Conservation (phyloP, 2,888 invertebrate species). For the Drosophila infuscata region DNA sequence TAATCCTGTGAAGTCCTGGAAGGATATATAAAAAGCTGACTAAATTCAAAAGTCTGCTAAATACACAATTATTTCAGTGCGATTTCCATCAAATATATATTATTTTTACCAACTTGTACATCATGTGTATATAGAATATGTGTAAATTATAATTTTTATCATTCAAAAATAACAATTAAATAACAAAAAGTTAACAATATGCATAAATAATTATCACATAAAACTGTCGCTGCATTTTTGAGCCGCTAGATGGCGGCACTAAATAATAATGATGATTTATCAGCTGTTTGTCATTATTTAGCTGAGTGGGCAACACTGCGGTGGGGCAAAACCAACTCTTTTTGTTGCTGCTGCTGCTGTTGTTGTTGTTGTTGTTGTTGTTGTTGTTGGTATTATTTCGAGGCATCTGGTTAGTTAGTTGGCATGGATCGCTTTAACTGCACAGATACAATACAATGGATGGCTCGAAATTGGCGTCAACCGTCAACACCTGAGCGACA, state of each 20-base stretch:
- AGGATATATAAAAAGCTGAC: too few species aligned
- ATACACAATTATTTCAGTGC: too few species aligned
- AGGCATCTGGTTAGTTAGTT: conserved; percentile 29
- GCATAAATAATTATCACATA: background rate
- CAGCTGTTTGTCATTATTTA: conserved; percentile 54
- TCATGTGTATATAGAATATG: background rate
- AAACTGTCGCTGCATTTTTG: background rate
- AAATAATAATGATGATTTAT: conserved; percentile 35
- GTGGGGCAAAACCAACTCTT: conserved; percentile 27
- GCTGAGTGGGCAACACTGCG: conserved; percentile 32
- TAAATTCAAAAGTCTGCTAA: too few species aligned
- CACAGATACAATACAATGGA: conserved; percentile 45
- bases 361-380: conserved; percentile 7
- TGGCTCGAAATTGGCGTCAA: conserved; percentile 60
- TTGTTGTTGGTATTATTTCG: conserved; percentile 14
- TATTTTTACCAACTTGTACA: background rate
- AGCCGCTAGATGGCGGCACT: conserved; percentile 46
- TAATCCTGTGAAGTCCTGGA: too few species aligned
- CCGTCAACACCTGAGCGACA: conserved; percentile 74
- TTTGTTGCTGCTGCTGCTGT: background rate
- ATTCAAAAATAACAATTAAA: background rate
- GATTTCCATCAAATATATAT: background rate
- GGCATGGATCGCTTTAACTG: conserved; percentile 40
- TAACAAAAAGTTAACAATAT: background rate
- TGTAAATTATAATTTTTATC: background rate